Base-by-base conservation (phyloP, 2,888 invertebrate species). In the Odontomyia ornata region DNA sequence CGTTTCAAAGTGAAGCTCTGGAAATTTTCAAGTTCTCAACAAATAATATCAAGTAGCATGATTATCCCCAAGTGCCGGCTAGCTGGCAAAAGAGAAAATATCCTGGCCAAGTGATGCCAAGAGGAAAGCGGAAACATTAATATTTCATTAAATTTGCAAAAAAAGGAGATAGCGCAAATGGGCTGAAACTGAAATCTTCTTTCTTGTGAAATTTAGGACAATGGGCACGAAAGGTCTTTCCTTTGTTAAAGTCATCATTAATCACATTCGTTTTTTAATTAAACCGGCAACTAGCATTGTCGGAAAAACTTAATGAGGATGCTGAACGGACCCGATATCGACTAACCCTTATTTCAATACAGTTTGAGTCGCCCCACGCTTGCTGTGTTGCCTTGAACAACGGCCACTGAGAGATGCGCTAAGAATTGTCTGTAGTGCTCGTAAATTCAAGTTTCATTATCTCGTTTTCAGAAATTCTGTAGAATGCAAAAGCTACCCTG, bases 201-300 rank as follows among this genome's bases (percentile, higher is more conserved):
- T 25, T 5, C 21, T 11, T 43, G 36, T n/a, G 30, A 73, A 73
- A 27, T 43, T 73, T 60, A 36, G n/a, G 57, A 18, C 25, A 36
- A 13, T 13, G 27, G 25, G 23, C 9, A 73, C 60, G 36, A 73
- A 60, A 36, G 57, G 47, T 4, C 2, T n/a, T 1, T 13, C 69
- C 47, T 21, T 73, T 30, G 25, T 56, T 52, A 52, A 56, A 23
- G 60, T n/a, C 43, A 18, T 57, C 73, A 73, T 73, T 57, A 73
- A 73, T 73, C 73, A 73, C 73, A 27, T 73, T 60, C 47, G 21
- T 47, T 72, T 72, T 60, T 60, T 52, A 73, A 73, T 57, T 73
- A 60, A 73, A 43, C 72, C 28, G 52, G 56, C 72, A 57, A 57
- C 73, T 57, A 69, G 69, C 69, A 23, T 47, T 21, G 30, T 13